phyloP scores from a whole-genome alignment of 1,140 invertebrate genomes.

The Chrysopa pallens region DNA sequence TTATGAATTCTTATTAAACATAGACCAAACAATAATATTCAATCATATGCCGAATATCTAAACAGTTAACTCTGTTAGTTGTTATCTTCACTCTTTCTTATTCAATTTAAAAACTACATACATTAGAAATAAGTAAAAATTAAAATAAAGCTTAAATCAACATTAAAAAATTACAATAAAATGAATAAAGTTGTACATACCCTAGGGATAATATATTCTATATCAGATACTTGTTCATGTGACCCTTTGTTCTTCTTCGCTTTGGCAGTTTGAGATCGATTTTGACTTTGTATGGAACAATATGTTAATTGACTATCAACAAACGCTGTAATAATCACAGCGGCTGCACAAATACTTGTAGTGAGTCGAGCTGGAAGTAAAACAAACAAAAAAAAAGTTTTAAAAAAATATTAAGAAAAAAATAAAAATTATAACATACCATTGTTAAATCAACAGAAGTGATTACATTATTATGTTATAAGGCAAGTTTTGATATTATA shows the following conservation, averaged over 20 bases:
- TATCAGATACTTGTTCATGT: constrained; percentile 25
- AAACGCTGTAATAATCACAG: constrained; percentile 25
- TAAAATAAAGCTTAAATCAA: neutral
- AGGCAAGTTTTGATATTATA: no score
- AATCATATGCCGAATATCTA: no score
- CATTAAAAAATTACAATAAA: neutral
- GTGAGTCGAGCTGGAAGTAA: constrained; percentile 21
- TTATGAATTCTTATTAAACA: no score
- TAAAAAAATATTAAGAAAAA: neutral
- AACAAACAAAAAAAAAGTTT: neutral
- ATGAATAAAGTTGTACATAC: constrained; percentile 14
- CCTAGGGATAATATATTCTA: constrained; percentile 29
- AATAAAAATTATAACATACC: no score
- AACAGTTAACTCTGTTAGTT: no score
- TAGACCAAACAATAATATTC: no score
- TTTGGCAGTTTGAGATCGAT: constrained; percentile 6
- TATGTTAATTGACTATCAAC: constrained; percentile 28
- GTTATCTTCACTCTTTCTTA: no score
- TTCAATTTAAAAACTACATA: neutral
- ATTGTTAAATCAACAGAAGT: no score
- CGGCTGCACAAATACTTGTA: constrained; percentile 20
- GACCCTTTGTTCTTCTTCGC: constrained; percentile 13
- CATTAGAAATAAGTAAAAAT: neutral
- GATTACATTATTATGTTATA: no score
- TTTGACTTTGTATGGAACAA: constrained; percentile 23